Conservation (phyloP, 2,888 invertebrate species). For the Cephus pulcher region DNA sequence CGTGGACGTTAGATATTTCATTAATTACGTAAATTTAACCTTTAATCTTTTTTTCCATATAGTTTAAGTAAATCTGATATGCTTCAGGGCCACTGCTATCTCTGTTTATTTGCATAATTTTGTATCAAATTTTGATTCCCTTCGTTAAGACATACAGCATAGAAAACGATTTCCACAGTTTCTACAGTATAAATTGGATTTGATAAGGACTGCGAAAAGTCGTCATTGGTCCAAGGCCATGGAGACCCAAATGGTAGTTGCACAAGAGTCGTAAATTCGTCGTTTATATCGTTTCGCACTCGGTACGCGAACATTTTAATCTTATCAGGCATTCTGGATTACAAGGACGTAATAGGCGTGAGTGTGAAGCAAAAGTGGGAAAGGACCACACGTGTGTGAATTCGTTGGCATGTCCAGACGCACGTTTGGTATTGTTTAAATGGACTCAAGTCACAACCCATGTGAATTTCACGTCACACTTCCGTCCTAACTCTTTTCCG, state of each 20-base stretch:
- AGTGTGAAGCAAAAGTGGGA: not conserved
- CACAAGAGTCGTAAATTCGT: slow-evolving; percentile 25
- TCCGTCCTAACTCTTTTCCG: not conserved
- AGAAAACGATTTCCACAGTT: not conserved
- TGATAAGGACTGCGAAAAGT: not conserved
- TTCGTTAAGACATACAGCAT: not conserved
- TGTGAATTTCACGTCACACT: not conserved
- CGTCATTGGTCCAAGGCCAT: not conserved
- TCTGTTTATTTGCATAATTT: not conserved
- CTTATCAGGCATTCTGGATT: not conserved
- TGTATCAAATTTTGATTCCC: not conserved
- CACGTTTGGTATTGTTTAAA: not conserved
- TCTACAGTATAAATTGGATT: not conserved
- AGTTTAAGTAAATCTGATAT: too few species aligned
- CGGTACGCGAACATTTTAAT: not conserved
- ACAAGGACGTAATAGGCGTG: not conserved
- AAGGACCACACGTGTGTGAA: not conserved
- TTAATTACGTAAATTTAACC: too few species aligned
- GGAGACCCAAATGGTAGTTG: not conserved
- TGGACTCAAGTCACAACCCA: not conserved
- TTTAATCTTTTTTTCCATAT: too few species aligned
- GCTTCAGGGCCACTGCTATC: not conserved
- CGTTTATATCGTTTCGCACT: slow-evolving; percentile 30
- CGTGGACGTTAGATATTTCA: too few species aligned
- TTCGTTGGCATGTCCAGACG: not conserved